Conservation (phyloP, 2,113 vertebrate genomes). For the Dromiciops gliroides region DNA sequence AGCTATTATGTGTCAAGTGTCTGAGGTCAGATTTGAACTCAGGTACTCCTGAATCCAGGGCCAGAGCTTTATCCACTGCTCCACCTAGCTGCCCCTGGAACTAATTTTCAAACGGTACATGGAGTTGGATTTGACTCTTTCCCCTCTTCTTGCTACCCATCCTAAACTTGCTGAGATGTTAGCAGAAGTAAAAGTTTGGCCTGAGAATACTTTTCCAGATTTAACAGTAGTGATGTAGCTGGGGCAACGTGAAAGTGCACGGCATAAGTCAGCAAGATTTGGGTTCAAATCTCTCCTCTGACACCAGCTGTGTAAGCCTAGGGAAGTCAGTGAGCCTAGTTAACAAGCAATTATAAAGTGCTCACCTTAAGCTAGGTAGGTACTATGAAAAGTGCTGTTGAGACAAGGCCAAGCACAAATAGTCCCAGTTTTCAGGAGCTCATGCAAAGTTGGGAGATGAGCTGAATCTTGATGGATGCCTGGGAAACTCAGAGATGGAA, state of each 20-base stretch:
- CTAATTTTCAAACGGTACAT: constrained; percentile 9
- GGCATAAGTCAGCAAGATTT: neutral
- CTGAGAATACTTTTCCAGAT: neutral
- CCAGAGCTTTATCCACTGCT: too few species aligned
- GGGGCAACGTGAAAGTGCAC: neutral
- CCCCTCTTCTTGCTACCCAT: neutral
- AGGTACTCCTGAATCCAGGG: too few species aligned
- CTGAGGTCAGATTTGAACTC: too few species aligned
- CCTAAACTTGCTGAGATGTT: neutral
- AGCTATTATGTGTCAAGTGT: too few species aligned
- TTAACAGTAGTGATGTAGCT: neutral
- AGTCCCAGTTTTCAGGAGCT: neutral
- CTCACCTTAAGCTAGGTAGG: neutral
- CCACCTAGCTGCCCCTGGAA: too few species aligned
- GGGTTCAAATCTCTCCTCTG: neutral
- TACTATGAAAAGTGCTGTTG: neutral
- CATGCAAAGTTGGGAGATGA: neutral
- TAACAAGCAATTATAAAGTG: neutral
- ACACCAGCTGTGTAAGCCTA: neutral
- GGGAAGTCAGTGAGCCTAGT: neutral
- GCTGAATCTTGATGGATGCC: neutral
- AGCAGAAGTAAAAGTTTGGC: neutral
- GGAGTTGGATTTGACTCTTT: neutral
- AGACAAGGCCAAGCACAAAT: neutral
- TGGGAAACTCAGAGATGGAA: neutral